Base-by-base conservation (phyloP, 1,140 invertebrate genomes). In the Meloidogyne hapla region DNA sequence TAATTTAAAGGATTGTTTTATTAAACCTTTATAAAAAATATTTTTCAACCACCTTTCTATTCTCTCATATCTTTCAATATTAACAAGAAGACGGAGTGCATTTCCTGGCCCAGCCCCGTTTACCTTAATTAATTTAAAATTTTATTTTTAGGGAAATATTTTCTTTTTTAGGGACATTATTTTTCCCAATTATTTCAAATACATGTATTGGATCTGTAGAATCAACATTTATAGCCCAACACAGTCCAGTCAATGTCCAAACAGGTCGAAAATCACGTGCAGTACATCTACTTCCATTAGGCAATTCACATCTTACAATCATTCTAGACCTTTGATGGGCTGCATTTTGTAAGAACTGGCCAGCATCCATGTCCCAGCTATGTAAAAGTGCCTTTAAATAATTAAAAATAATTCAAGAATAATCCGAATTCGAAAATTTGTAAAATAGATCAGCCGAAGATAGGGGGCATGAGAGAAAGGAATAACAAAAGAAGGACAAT, bases 191-290 rank as follows among this genome's bases (percentile, higher is more conserved):
- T n/a, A n/a, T 21, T n/a, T 56, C 13, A 23, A 1, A 26, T 78
- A n/a, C 85, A 76, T 79, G 33, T 26, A 85, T 74, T 18, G 85
- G 85, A 68, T 83, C 78, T 33, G 74, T 38, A 6, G 77, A 75
- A 74, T 86, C 85, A 8, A 84, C 83, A 76, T 86, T 86, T 5
- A 86, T 87, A 8, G 85, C 85, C 85, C 85, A 86, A 69, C 85
- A 86, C 8, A 86, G 76, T 6, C 85, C 85, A 28, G 85, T 86
- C 28, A 85, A 70, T 25, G 85, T 86, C 85, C 85, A 86, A 21
- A 86, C 77, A 21, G 85, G 78, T 23, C 80, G 77, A 48, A 86
- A 86, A 64, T 87, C 85, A 21, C 66, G 25, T 12, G 69, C 13
- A 5, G 40, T 63, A 66, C 85, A 86, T 18, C 76, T 40, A 25